phyloP scores from a whole-genome alignment of 2,113 vertebrate genomes.

The Gobio gobio region DNA sequence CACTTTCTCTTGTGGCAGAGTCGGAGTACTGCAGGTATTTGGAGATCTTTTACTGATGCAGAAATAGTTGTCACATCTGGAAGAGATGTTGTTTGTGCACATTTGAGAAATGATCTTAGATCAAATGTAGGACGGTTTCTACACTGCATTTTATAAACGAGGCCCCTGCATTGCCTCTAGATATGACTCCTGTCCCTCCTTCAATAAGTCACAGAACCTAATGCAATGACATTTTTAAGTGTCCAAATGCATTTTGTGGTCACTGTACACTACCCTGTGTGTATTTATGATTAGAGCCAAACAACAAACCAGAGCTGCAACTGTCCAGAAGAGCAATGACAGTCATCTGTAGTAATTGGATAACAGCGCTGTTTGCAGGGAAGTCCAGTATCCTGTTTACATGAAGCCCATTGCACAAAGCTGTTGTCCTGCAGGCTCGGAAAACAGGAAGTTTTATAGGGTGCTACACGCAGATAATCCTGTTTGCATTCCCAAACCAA shows the following conservation, averaged over 20 bases:
- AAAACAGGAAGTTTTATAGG: conserved; percentile 46
- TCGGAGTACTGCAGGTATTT: no score
- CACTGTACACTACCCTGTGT: background rate
- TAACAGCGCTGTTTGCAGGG: conserved; percentile 45
- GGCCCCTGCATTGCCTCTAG: no score
- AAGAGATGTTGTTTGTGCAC: no score
- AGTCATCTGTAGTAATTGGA: conserved; percentile 41
- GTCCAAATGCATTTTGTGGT: background rate
- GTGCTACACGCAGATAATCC: conserved; percentile 31
- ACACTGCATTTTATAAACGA: no score
- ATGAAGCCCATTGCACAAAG: conserved; percentile 8
- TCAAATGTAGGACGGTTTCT: no score
- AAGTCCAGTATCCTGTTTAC: conserved; percentile 55
- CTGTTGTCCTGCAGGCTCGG: conserved; percentile 36
- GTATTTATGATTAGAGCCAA: background rate
- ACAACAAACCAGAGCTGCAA: background rate
- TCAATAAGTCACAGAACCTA: background rate
- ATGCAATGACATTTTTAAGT: background rate
- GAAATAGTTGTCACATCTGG: no score
- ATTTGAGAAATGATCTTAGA: no score
- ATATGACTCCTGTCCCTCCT: no score
- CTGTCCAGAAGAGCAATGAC: conserved; percentile 27
- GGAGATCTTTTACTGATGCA: no score
- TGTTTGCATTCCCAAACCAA: conserved; percentile 17
- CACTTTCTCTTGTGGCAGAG: no score